Evolutionary conservation across 2,113 vertebrate species (phyloP).

Genomic region (Bolborhynchus lineola): DNA sequence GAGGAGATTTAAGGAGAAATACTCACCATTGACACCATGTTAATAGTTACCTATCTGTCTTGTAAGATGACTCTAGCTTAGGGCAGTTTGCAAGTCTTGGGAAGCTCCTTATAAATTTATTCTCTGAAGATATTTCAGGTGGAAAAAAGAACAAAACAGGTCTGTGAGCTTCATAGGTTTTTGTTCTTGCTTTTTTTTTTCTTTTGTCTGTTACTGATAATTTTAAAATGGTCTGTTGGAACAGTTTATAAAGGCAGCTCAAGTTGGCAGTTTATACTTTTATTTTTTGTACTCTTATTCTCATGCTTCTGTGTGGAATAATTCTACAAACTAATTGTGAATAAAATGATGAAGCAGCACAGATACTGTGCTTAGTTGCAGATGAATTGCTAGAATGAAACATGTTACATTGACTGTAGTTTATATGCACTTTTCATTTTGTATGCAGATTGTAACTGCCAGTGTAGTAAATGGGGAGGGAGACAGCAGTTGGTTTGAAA

Average conservation of each 20-base stretch:
- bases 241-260: background rate
- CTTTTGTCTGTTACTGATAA: background rate
- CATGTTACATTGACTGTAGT: background rate
- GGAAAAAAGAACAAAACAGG: background rate
- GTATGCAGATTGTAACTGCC: background rate
- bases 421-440: background rate
- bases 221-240: background rate
- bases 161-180: background rate
- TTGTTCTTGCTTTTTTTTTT: background rate
- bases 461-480: background rate
- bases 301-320: background rate
- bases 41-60: background rate
- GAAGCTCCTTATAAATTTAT: background rate
- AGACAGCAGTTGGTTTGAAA: rapidly evolving
- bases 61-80: background rate
- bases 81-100: background rate
- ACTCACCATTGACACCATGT: background rate
- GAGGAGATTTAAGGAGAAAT: background rate
- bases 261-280: background rate
- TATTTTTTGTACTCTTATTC: background rate
- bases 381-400: background rate
- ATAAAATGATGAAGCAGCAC: background rate
- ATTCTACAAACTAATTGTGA: background rate
- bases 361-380: background rate
- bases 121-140: background rate